phyloP scores from a whole-genome alignment of 2,113 vertebrate genomes.

The Pseudonaja textilis region DNA sequence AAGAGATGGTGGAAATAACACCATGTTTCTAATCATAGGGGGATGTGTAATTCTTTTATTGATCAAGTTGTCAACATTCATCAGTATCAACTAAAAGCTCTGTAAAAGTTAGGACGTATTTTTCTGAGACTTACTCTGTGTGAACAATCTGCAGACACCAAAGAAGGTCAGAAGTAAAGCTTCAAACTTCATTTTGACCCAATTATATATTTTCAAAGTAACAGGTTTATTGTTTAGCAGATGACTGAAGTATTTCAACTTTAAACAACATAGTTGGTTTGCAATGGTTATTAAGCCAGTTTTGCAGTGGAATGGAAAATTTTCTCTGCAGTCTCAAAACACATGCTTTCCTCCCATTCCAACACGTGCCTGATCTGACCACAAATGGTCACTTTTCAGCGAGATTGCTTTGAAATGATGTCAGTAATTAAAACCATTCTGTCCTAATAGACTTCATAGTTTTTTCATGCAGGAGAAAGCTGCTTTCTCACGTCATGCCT shows the following conservation, averaged over 20 bases:
- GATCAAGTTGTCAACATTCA: background rate
- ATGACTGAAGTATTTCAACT: background rate
- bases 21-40: background rate
- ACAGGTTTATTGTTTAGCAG: background rate
- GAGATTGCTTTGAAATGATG: conserved; percentile 23
- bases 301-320: conserved; percentile 35
- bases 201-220: conserved; percentile 19
- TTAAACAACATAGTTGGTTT: background rate
- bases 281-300: conserved; percentile 26
- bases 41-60: background rate
- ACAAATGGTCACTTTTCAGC: background rate
- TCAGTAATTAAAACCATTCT: conserved; percentile 7
- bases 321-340: background rate
- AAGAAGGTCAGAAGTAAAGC: background rate
- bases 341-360: background rate
- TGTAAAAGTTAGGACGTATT: background rate
- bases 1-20: background rate
- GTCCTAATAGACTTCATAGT: background rate
- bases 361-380: background rate
- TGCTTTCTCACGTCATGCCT: background rate
- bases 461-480: accelerated
- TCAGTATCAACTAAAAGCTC: background rate
- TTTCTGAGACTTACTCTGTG: background rate
- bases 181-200: conserved; percentile 2
- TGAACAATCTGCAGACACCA: background rate